Conservation (phyloP, 2,797 vertebrate genomes). For the Euphonia xanthogaster region DNA sequence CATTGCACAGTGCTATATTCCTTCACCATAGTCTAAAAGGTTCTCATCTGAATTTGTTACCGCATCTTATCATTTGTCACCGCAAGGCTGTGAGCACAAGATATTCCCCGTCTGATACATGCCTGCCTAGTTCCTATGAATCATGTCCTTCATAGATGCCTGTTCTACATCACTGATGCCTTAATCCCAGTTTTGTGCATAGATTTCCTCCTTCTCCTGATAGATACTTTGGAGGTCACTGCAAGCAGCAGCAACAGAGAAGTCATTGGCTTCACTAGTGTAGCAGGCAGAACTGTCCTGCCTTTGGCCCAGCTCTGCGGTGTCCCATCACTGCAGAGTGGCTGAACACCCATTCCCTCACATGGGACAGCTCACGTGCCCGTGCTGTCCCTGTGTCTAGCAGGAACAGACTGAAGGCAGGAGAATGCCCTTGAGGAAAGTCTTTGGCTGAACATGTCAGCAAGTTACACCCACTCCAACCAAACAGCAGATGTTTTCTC, state of each 20-base stretch:
- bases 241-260: neutral
- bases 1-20: neutral
- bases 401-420: neutral
- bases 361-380: neutral
- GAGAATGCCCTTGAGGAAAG: neutral
- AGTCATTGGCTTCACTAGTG: neutral
- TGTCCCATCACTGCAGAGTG: neutral
- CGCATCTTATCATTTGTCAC: neutral
- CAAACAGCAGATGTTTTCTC: neutral
- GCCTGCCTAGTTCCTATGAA: neutral
- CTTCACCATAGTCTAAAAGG: neutral
- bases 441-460: neutral
- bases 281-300: neutral
- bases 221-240: neutral
- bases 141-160: neutral
- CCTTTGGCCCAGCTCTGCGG: neutral
- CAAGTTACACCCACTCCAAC: neutral
- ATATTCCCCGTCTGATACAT: neutral
- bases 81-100: neutral
- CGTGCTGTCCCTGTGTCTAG: accelerated
- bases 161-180: neutral
- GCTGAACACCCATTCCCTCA: neutral
- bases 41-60: neutral
- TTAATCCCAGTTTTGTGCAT: neutral
- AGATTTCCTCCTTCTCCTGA: neutral